phyloP scores from a whole-genome alignment of 2,888 invertebrate species.

The Protonemura montana region DNA sequence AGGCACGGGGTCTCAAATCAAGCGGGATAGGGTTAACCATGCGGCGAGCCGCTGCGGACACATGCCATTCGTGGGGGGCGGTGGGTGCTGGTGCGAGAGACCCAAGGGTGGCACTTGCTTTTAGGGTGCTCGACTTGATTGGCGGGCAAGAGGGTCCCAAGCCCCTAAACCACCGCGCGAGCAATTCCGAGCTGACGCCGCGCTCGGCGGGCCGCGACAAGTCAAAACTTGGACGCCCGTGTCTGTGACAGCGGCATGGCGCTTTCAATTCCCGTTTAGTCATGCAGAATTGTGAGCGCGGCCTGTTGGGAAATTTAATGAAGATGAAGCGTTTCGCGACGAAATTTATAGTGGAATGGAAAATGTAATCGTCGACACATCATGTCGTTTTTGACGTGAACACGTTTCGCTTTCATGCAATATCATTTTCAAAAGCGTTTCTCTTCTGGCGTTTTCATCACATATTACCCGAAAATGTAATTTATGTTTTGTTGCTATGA shows the following conservation, averaged over 20 bases:
- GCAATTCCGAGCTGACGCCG: neutral
- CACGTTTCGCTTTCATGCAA: constrained; percentile 1
- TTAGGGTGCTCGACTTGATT: neutral
- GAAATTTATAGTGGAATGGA: neutral
- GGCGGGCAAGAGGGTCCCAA: neutral
- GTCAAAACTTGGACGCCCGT: neutral
- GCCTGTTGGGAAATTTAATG: neutral
- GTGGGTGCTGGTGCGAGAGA: neutral
- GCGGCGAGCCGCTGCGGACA: neutral
- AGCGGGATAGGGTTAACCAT: neutral
- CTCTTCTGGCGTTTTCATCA: neutral
- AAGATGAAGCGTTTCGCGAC: neutral
- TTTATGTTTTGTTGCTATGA: neutral
- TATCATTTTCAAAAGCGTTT: neutral
- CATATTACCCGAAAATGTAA: neutral
- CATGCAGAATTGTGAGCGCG: neutral
- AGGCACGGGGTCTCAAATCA: neutral
- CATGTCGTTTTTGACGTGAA: neutral
- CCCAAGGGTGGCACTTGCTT: neutral
- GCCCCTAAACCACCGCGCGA: neutral
- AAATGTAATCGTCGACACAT: neutral
- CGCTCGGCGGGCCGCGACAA: neutral
- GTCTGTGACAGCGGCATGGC: neutral
- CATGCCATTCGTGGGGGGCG: neutral
- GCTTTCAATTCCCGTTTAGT: neutral